These are phyloP conservation scores for Rugalucina vietnamica DNA, from an alignment of 2,888 invertebrate genomes.

Conservation along the genomic window DNA sequence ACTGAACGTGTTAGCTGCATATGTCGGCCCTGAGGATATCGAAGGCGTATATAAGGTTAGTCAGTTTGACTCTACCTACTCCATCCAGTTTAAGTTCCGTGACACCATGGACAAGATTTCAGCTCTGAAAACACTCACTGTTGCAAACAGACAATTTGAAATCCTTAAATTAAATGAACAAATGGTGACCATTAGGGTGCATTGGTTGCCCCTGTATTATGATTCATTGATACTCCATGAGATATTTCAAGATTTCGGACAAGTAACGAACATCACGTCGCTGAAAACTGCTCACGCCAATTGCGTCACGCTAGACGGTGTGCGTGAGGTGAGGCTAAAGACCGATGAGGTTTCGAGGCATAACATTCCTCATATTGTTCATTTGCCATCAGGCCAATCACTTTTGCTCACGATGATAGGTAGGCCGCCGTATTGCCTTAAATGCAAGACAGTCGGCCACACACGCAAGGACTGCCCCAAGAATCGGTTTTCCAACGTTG, in stretches of 20 bases:
- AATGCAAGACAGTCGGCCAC: background rate
- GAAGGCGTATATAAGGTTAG: background rate
- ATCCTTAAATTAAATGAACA: background rate
- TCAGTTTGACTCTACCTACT: background rate
- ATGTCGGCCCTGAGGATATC: background rate
- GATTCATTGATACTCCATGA: too few relatives aligned
- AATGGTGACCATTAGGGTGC: background rate
- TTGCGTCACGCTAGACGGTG: too few relatives aligned
- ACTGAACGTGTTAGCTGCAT: background rate
- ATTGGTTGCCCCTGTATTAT: background rate
- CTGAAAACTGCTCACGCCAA: too few relatives aligned
- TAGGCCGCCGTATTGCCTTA: background rate
- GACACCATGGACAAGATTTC: background rate
- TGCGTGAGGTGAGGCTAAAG: too few relatives aligned
- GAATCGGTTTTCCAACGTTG: background rate
- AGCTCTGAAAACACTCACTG: background rate
- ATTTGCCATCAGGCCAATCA: background rate
- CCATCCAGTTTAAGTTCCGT: background rate
- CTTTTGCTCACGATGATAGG: background rate
- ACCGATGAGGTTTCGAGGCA: too few relatives aligned
- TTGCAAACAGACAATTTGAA: background rate
- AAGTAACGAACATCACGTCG: too few relatives aligned
- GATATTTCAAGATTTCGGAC: too few relatives aligned
- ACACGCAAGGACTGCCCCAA: background rate
- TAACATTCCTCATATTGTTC: too few relatives aligned